phyloP scores from a whole-genome alignment of 2,888 invertebrate species.

The Nipponacmea schrenckii region DNA sequence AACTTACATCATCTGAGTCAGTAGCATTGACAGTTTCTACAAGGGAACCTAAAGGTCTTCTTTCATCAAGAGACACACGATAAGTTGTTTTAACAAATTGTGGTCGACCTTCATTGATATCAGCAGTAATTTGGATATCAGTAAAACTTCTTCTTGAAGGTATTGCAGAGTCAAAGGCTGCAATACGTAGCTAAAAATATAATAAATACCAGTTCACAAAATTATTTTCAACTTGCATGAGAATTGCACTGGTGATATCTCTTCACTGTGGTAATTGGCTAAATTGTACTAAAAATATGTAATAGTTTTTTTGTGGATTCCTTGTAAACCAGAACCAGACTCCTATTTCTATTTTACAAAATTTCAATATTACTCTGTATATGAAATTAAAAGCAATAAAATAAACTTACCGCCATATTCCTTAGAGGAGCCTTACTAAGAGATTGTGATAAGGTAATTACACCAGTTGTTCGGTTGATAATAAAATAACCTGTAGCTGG shows the following conservation, averaged over 20 bases:
- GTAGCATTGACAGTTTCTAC: conserved; percentile 40
- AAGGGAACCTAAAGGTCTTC: conserved; percentile 31
- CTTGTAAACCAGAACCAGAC: too few relatives aligned
- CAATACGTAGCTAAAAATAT: conserved; percentile 41
- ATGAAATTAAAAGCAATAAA: too few relatives aligned
- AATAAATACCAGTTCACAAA: neutral
- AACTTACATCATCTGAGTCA: conserved; percentile 36
- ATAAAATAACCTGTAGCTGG: conserved; percentile 22
- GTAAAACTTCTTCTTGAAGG: conserved; percentile 41
- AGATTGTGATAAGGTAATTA: neutral
- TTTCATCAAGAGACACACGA: conserved; percentile 34
- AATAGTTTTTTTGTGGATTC: too few relatives aligned
- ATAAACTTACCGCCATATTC: neutral
- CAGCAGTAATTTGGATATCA: conserved; percentile 42
- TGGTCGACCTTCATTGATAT: conserved; percentile 71
- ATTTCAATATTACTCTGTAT: too few relatives aligned
- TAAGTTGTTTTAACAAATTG: conserved; percentile 72
- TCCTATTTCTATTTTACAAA: too few relatives aligned
- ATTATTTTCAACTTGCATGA: neutral
- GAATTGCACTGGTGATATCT: neutral
- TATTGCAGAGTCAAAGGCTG: conserved; percentile 48
- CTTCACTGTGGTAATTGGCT: too few relatives aligned
- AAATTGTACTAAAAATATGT: too few relatives aligned
- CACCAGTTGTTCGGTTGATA: conserved; percentile 16
- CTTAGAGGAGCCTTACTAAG: neutral